Evolutionary conservation across 2,888 invertebrate genomes (phyloP).

Genomic region (Branchipolynoe longqiensis): DNA sequence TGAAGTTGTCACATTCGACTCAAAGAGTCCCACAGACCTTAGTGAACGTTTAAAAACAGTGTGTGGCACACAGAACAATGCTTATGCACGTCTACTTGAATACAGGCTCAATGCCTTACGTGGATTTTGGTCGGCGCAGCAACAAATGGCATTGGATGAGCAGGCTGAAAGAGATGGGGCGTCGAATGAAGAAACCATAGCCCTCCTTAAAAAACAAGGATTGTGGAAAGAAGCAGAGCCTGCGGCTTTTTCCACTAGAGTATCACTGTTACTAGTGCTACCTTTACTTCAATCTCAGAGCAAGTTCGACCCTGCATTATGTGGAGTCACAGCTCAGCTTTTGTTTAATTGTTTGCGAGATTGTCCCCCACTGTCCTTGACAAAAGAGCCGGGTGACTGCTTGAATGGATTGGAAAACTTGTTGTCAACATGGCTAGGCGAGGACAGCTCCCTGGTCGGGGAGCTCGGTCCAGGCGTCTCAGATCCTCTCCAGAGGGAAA

Average conservation of each 20-base stretch:
- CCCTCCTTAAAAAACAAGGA: conserved; percentile 79
- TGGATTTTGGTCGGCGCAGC: conserved; percentile 80
- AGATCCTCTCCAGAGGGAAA: conserved; percentile 71
- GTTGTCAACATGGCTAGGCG: conserved; percentile 80
- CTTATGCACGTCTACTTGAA: conserved; percentile 78
- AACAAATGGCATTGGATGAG: conserved; percentile 74
- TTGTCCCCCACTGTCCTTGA: conserved; percentile 79
- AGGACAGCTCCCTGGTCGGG: conserved; percentile 64
- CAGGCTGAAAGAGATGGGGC: conserved; percentile 74
- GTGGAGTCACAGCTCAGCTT: conserved; percentile 79
- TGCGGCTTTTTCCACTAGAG: conserved; percentile 80
- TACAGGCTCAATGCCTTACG: conserved; percentile 80
- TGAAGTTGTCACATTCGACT: conserved; percentile 80
- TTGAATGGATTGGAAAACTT: conserved; percentile 79
- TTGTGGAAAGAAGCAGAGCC: conserved; percentile 79
- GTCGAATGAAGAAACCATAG: conserved; percentile 77
- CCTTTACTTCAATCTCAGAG: conserved; percentile 81
- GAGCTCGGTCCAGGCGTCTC: conserved; percentile 42
- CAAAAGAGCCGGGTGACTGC: conserved; percentile 81
- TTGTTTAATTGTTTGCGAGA: conserved; percentile 78
- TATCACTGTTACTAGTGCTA: conserved; percentile 79
- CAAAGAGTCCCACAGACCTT: conserved; percentile 79
- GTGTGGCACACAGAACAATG: conserved; percentile 81
- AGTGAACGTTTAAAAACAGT: conserved; percentile 76
- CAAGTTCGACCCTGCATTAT: conserved; percentile 76